Evolutionary conservation across 2,888 invertebrate genomes (phyloP), one percentile per base, ranked within the genome.

Genomic region (Cecidostiba fungosa): DNA sequence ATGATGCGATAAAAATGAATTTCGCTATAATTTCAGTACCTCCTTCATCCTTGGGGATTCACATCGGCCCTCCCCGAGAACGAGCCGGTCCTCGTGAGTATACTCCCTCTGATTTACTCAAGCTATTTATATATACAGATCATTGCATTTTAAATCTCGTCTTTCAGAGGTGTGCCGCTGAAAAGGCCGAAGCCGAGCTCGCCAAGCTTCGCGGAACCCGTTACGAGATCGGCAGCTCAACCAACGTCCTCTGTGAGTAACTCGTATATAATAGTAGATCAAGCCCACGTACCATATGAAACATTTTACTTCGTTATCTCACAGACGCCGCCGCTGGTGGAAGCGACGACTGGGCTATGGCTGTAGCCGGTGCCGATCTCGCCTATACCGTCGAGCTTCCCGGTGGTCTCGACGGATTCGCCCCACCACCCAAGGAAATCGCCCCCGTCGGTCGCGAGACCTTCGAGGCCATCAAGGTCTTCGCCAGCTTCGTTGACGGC

Each of bases 21-120:
- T 70, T 70, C 5, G 10, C 8, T 32, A 10, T 23, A 32, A 10
- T 84, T 89, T 2, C 86, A 93, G 93, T 95, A 95, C 92, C 92
- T 96, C 36, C 91, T 96, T 1, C 96, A 96, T 89, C 95, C 96
- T 0, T 97, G 96, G 96, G 96, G 96, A 2, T 96, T 95, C 87
- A 95, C 95, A 29, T 93, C 93, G 69, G 91, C 87, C 4, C 90
- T 95, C 54, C 95, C 95, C 3, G 91, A 92, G 1, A 82, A 83
- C 8, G 72, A 23, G 19, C 47, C 74, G 1, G n/a, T 23, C 0
- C 80, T 86, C 6, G 86, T 86, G 19, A 83, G 83, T 83, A 66
- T 59, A 43, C 32, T 66, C 43, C 19, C 54, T 82, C 43, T 29
- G 19, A 32, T 36, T 66, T 26, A 6, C 23, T 8, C 32, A 47